Conservation (phyloP, 2,797 vertebrate species). For the Silurus lanzhouensis region DNA sequence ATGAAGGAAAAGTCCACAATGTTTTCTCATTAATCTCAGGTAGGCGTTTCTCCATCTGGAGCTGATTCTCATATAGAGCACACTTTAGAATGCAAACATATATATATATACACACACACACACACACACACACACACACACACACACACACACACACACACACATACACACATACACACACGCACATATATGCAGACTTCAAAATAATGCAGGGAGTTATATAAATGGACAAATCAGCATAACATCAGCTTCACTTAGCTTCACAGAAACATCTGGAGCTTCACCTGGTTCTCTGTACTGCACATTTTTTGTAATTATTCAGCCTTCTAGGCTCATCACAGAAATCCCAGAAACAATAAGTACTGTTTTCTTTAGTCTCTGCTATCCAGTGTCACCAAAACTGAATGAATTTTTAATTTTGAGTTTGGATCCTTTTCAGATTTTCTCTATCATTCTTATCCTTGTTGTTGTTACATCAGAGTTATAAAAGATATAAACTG, state of each 20-base stretch:
- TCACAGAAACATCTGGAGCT: neutral
- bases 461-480: neutral
- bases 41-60: neutral
- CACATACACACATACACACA: neutral
- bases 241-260: neutral
- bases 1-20: neutral
- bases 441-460: neutral
- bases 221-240: neutral
- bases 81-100: neutral
- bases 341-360: neutral
- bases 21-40: neutral
- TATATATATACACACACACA: neutral
- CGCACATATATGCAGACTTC: neutral
- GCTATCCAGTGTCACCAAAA: neutral
- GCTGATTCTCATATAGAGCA: neutral
- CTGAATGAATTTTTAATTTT: neutral
- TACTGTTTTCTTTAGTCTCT: constrained; percentile 3
- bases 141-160: neutral
- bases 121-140: neutral
- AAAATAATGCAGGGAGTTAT: neutral
- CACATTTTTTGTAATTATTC: too few relatives aligned
- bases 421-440: neutral
- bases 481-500: too few relatives aligned
- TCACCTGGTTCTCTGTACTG: neutral
- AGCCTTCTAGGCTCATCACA: neutral